phyloP scores from a whole-genome alignment of 92 coral and sea anemone species.

The Plumapathes pennacea region DNA sequence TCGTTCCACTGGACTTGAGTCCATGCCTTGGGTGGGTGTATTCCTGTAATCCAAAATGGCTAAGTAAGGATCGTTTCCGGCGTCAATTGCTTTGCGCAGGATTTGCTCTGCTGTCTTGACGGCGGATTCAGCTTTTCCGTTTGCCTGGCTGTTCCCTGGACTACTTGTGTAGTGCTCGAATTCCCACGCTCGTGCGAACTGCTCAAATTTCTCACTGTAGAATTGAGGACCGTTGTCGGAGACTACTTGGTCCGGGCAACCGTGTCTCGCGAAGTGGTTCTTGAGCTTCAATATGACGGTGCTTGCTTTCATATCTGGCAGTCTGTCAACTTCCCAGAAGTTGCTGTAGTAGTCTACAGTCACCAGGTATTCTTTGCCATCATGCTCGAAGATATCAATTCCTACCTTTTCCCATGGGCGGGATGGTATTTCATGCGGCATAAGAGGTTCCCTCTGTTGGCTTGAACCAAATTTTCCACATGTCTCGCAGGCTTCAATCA shows the following conservation, averaged over 20 bases:
- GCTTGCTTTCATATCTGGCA: conserved; percentile 2
- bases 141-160: no score
- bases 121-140: no score
- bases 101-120: no score
- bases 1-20: no score
- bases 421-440: not conserved
- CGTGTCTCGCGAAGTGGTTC: not conserved
- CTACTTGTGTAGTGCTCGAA: no score
- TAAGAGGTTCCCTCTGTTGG: conserved; percentile 15
- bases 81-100: no score
- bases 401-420: conserved; percentile 35
- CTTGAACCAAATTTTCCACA: conserved; percentile 18
- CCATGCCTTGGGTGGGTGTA: no score
- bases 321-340: conserved; percentile 18
- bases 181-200: no score
- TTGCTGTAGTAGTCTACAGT: conserved; percentile 28
- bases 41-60: no score
- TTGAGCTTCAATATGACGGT: conserved; percentile 12
- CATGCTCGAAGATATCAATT: conserved; percentile 11
- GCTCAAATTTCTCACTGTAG: no score
- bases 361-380: conserved; percentile 12
- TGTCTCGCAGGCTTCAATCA: conserved; percentile 13
- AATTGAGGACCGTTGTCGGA: conserved; percentile 20
- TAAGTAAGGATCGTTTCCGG: no score
- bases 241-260: conserved; percentile 14